Conservation (phyloP, 2,888 invertebrate species). For the Aromia moschata region DNA sequence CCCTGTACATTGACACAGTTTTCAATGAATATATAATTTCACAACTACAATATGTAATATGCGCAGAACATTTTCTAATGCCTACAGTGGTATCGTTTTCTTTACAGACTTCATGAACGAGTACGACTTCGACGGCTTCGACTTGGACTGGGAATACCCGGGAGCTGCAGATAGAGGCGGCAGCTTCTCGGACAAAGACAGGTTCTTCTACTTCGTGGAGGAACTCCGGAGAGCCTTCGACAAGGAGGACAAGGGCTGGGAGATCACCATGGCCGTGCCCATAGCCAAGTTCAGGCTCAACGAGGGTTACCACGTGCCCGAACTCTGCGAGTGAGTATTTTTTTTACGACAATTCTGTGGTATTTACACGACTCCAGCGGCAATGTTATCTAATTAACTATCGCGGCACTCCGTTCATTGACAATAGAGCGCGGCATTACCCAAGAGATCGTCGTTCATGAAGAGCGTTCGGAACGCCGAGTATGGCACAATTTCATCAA, state of each 20-base stretch:
- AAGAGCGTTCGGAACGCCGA: too few relatives aligned
- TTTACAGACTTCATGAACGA: conserved; percentile 74
- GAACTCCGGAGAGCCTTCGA: conserved; percentile 83
- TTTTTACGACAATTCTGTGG: too few relatives aligned
- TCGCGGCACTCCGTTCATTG: too few relatives aligned
- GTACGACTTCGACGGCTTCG: conserved; percentile 85
- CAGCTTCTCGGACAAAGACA: conserved; percentile 83
- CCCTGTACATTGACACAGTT: too few relatives aligned
- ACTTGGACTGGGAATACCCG: conserved; percentile 92
- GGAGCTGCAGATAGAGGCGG: conserved; percentile 89
- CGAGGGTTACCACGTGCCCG: conserved; percentile 91
- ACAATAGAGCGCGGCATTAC: too few relatives aligned
- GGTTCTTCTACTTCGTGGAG: conserved; percentile 83
- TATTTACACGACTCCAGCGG: too few relatives aligned
- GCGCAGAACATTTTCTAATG: too few relatives aligned
- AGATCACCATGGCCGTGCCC: conserved; percentile 90
- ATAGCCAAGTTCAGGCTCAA: conserved; percentile 86
- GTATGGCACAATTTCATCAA: too few relatives aligned
- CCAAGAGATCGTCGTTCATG: too few relatives aligned
- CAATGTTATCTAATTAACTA: too few relatives aligned
- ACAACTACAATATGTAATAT: too few relatives aligned
- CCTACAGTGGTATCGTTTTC: not conserved
- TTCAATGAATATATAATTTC: too few relatives aligned
- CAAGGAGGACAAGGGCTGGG: conserved; percentile 79
- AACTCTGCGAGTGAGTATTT: conserved; percentile 81